Evolutionary conservation across 1,140 invertebrate species (phyloP), one percentile per base, ranked within the genome.

Genomic region (Zaprionus inermis): DNA sequence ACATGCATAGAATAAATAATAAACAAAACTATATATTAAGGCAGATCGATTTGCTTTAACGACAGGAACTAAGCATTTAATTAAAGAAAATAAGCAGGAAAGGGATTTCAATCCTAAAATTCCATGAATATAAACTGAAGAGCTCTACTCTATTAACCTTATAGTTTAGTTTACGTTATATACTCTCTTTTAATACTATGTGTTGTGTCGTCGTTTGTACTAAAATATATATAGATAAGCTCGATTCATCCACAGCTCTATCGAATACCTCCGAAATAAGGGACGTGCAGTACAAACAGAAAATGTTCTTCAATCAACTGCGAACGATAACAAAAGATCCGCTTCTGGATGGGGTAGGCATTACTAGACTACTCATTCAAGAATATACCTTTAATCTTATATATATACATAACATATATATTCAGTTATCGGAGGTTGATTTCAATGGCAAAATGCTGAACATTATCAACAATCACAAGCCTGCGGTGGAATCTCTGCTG

Each of bases 221-320:
- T 38, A 38, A 38, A 38, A n/a, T 14, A 38, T 16, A 16, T 41
- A 16, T 16, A 41, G 38, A 41, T 41, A 16, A 41, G n/a, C 38
- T 41, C 7, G n/a, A 16, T 44, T 16, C 38, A 9, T 44, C n/a
- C 7, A 57, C 22, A 79, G 72, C 18, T 38, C 38, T 51, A 3
- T 22, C 59, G 3, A 41, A 16, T 16, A 22, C 30, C n/a, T 0
- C 49, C 12, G 56, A 71, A 52, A 36, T 66, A 1, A 11, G 30
- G 1, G 72, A 76, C 11, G 28, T 57, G 41, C 86, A 90, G 22
- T 36, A 36, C 0, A n/a, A 49, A 41, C 86, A 81, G 14, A 71
- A 59, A n/a, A n/a, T 51, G 24, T 90, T 91, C 24, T 91, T 91
- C 2, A 52, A 61, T 0, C 73, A 72, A 9, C 72, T 91, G 18